Percentiles rank a stretch among this genome's conserved stretches.
Evolutionary conservation across 2,797 vertebrate genomes (phyloP).

Genomic region (Chrysolophus pictus): DNA sequence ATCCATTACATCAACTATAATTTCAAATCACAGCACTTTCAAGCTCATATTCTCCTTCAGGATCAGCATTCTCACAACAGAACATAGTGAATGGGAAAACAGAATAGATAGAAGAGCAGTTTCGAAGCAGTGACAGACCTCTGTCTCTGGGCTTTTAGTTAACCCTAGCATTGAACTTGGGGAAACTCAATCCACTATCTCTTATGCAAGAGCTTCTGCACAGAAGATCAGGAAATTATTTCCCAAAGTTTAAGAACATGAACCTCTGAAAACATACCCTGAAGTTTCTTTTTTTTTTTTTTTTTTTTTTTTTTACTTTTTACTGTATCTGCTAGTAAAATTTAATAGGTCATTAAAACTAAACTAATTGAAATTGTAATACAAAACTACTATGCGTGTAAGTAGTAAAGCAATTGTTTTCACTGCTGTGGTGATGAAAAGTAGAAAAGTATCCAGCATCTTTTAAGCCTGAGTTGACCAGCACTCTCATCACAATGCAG

Average conservation of each 20-base stretch:
- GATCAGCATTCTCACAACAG: not conserved
- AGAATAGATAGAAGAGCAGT: not conserved
- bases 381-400: not conserved
- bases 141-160: not conserved
- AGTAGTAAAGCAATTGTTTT: not conserved
- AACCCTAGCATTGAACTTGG: not conserved
- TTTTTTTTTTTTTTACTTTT: not conserved
- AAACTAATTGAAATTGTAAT: not conserved
- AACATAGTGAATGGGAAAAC: not conserved
- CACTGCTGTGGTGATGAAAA: not conserved
- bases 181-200: not conserved
- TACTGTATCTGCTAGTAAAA: not conserved
- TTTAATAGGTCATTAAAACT: not conserved
- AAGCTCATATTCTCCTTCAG: not conserved
- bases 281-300: not conserved
- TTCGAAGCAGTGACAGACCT: not conserved
- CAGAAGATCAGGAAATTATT: not conserved
- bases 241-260: not conserved
- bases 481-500: not conserved
- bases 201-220: not conserved
- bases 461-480: not conserved
- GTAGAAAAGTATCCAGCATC: not conserved
- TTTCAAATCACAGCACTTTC: not conserved
- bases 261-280: not conserved
- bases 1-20: not conserved